Conservation (phyloP, 2,888 invertebrate genomes). For the Drosophila gaucha region DNA sequence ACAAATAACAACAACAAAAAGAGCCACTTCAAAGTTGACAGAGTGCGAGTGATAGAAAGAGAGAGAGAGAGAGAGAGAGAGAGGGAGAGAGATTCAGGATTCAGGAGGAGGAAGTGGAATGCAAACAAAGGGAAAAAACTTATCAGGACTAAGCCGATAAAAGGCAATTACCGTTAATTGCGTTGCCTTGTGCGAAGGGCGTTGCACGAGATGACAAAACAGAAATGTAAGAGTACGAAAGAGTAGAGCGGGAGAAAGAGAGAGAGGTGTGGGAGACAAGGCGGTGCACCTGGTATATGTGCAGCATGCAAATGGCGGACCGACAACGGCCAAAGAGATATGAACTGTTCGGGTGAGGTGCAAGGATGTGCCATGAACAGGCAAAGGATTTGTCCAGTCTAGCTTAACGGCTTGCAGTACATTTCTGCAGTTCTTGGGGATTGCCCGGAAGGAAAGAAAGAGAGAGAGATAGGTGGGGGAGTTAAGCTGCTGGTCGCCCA, state of each 20-base stretch:
- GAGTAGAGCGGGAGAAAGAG: not conserved
- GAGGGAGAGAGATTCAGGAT: not conserved
- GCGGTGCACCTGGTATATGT: constrained; percentile 40
- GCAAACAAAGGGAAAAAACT: constrained; percentile 62
- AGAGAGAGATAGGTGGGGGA: not conserved
- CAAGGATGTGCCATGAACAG: constrained; percentile 18
- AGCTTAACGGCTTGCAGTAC: constrained; percentile 30
- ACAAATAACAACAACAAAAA: constrained; percentile 62
- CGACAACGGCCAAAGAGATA: constrained; percentile 54
- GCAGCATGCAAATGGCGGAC: constrained; percentile 68
- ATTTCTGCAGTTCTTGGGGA: constrained; percentile 19
- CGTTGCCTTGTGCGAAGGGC: constrained; percentile 65
- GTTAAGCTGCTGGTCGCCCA: constrained; percentile 12
- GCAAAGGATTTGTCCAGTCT: constrained; percentile 28
- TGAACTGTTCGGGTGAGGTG: constrained; percentile 61
- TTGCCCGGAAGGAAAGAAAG: not conserved
- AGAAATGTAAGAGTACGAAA: constrained; percentile 34
- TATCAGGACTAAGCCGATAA: constrained; percentile 80
- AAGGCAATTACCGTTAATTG: constrained; percentile 81
- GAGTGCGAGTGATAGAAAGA: not conserved
- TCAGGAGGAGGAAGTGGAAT: constrained; percentile 11
- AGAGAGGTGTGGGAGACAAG: not conserved
- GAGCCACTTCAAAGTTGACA: constrained; percentile 24
- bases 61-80: not conserved
- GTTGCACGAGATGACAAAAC: constrained; percentile 52